phyloP scores from a whole-genome alignment of 2,888 invertebrate species.

The Vesta saturnalis region DNA sequence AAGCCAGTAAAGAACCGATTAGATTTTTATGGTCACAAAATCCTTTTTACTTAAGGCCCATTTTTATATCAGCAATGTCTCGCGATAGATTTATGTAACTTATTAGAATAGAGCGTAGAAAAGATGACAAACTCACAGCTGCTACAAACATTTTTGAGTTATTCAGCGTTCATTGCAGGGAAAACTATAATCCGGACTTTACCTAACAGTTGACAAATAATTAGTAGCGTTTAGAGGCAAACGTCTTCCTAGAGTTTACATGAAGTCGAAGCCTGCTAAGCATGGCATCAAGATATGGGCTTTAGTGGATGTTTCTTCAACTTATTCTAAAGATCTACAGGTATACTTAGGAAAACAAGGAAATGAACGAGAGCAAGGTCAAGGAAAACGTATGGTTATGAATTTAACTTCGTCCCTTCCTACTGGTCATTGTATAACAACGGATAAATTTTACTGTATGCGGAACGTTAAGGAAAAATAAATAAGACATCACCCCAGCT shows the following conservation, averaged over 20 bases:
- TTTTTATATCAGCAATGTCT: background rate
- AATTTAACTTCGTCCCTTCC: constrained; percentile 18
- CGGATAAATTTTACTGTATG: constrained; percentile 17
- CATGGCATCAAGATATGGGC: constrained; percentile 14
- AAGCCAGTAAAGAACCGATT: background rate
- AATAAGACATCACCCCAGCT: background rate
- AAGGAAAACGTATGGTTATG: constrained; percentile 23
- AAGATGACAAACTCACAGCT: no score
- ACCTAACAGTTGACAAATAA: no score
- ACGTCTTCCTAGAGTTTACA: no score
- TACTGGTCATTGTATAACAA: constrained; percentile 23
- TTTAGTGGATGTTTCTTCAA: no score
- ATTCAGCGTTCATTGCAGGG: no score
- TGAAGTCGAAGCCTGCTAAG: no score
- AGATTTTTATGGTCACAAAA: background rate
- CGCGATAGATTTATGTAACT: no score
- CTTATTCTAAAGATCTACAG: constrained; percentile 16
- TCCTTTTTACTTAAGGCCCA: no score
- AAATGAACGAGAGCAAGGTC: constrained; percentile 19
- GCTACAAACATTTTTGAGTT: no score
- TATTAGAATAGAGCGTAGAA: no score
- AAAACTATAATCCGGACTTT: no score
- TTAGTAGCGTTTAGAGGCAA: no score
- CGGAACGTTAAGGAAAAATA: background rate
- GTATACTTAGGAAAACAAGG: constrained; percentile 20